These are phyloP conservation scores for Heliconius eleuchia DNA, from an alignment of 1,140 invertebrate species.

Conservation along the genomic window DNA sequence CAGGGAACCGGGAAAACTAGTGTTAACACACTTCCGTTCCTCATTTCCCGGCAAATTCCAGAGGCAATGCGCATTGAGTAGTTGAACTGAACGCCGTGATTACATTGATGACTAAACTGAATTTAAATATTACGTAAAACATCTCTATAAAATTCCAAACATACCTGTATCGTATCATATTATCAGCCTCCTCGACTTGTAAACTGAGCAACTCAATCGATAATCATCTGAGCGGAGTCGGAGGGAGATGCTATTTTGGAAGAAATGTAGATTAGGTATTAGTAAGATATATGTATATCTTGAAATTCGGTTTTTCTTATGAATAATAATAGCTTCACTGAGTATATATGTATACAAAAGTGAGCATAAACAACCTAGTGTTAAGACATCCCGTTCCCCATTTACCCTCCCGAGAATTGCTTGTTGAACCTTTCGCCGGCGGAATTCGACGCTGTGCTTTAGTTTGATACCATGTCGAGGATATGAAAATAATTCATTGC, in stretches of 20 bases:
- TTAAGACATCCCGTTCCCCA: neutral
- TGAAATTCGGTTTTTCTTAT: neutral
- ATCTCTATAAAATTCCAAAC: slow-evolving; percentile 46
- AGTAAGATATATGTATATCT: neutral
- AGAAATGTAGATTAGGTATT: neutral
- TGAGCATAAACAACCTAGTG: neutral
- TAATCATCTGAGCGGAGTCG: slow-evolving; percentile 68
- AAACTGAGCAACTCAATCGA: slow-evolving; percentile 77
- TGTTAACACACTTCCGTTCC: too few relatives aligned
- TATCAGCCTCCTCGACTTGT: slow-evolving; percentile 72
- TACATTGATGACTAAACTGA: too few relatives aligned
- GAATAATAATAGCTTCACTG: too few relatives aligned
- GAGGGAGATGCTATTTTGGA: slow-evolving; percentile 28
- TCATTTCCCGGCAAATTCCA: too few relatives aligned
- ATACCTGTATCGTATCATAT: slow-evolving; percentile 66
- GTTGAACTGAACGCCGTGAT: too few relatives aligned
- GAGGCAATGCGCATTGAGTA: too few relatives aligned
- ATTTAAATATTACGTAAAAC: slow-evolving; percentile 5
- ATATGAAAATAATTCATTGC: too few relatives aligned
- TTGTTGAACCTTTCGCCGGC: too few relatives aligned
- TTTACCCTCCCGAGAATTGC: neutral
- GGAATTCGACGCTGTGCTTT: too few relatives aligned
- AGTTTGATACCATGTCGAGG: too few relatives aligned
- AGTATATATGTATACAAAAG: too few relatives aligned
- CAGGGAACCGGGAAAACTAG: too few relatives aligned